Percentiles rank a stretch among this genome's conserved stretches.
Evolutionary conservation across 2,113 vertebrate genomes (phyloP).

Genomic region (Notarius lentiginosus): DNA sequence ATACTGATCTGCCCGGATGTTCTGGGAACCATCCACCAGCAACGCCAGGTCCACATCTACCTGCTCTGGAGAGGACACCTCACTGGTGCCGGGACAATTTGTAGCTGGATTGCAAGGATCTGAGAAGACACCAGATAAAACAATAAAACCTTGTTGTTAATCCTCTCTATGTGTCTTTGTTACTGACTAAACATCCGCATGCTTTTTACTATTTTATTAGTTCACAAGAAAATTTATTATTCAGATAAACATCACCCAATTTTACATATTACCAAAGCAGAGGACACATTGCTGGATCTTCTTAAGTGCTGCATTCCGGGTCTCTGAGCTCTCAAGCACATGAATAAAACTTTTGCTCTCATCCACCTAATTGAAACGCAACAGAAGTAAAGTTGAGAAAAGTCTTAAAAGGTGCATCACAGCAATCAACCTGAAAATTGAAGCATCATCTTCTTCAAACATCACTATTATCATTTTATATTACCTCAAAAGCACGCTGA

Average conservation of each 20-base stretch:
- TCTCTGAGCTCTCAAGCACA: slow-evolving; percentile 64
- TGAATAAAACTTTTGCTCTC: slow-evolving; percentile 68
- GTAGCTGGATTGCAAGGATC: slow-evolving; percentile 74
- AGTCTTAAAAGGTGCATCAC: background rate
- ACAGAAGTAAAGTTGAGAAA: background rate
- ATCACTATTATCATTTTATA: slow-evolving; percentile 27
- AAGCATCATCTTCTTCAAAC: background rate
- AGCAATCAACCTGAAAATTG: background rate
- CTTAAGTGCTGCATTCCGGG: slow-evolving; percentile 60
- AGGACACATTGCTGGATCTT: slow-evolving; percentile 72
- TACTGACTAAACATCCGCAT: background rate
- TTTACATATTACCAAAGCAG: slow-evolving; percentile 77
- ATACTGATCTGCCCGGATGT: slow-evolving; percentile 71
- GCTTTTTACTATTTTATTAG: background rate
- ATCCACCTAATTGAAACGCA: slow-evolving; percentile 69
- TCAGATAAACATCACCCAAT: background rate
- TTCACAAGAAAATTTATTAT: background rate
- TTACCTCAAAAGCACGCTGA: slow-evolving; percentile 72
- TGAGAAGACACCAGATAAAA: slow-evolving; percentile 53
- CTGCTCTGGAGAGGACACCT: slow-evolving; percentile 49
- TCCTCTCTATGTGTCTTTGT: background rate
- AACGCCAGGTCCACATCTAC: slow-evolving; percentile 78
- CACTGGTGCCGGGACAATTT: slow-evolving; percentile 59
- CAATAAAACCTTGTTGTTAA: background rate
- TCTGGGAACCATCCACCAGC: slow-evolving; percentile 78